These are phyloP conservation scores for Drosophila mimica DNA, from an alignment of 2,888 invertebrate genomes.

Conservation along the genomic window DNA sequence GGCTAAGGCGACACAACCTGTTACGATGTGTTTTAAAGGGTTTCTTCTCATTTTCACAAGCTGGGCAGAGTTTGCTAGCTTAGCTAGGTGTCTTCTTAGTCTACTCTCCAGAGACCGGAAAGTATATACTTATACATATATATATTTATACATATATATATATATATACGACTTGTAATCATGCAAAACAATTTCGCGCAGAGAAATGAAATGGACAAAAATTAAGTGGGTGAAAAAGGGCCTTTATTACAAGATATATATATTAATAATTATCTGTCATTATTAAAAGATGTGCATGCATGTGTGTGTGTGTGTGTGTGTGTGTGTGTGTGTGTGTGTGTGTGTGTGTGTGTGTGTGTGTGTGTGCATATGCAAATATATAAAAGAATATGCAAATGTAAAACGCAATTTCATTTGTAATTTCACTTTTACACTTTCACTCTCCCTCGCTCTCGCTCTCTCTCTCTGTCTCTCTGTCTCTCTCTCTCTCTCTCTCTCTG, in stretches of 20 bases:
- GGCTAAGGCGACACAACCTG: neutral
- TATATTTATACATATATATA: too few relatives aligned
- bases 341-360: conserved; percentile 5
- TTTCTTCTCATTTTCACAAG: neutral
- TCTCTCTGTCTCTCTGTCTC: neutral
- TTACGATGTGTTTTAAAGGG: neutral
- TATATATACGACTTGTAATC: too few relatives aligned
- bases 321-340: conserved; percentile 10
- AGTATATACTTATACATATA: too few relatives aligned
- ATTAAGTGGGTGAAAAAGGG: conserved; percentile 18
- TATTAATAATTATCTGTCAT: conserved; percentile 66
- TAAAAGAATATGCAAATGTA: conserved; percentile 65
- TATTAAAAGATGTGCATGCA: conserved; percentile 48
- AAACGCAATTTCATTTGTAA: conserved; percentile 44
- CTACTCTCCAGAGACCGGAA: neutral
- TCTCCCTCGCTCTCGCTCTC: neutral
- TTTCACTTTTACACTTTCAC: conserved; percentile 45
- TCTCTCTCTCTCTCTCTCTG: too few relatives aligned
- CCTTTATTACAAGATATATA: conserved; percentile 53
- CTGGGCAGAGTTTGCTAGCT: neutral
- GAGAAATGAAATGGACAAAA: conserved; percentile 22
- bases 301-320: neutral
- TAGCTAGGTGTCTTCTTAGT: neutral
- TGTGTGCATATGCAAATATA: conserved; percentile 46
- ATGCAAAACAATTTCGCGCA: neutral